Evolutionary conservation across 2,113 vertebrate species (phyloP).

Genomic region (Xenopus borealis): DNA sequence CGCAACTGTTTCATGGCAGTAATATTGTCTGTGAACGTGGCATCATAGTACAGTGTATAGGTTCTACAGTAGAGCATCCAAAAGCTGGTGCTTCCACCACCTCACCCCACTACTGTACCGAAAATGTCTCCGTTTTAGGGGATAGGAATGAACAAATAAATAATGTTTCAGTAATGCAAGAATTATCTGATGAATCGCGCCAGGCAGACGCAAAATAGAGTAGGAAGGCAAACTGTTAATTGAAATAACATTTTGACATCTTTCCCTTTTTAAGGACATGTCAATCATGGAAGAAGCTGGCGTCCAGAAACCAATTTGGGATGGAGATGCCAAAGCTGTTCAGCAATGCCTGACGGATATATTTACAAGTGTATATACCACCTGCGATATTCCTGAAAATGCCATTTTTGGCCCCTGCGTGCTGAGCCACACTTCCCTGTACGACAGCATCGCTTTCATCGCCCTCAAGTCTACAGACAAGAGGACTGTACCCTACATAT

Average conservation of each 20-base stretch:
- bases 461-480: conserved; percentile 95
- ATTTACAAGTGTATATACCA: conserved; percentile 96
- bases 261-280: conserved; percentile 27
- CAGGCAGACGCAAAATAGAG: not conserved
- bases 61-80: too few relatives aligned
- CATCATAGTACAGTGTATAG: too few relatives aligned
- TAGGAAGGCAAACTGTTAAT: not conserved
- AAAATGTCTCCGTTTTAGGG: too few relatives aligned
- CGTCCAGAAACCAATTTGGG: conserved; percentile 83
- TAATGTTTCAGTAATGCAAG: too few relatives aligned
- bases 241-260: not conserved
- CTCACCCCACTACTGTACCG: too few relatives aligned
- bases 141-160: too few relatives aligned
- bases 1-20: too few relatives aligned
- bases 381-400: conserved; percentile 93
- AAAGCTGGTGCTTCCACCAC: too few relatives aligned
- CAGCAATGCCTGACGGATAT: conserved; percentile 97
- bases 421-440: conserved; percentile 92
- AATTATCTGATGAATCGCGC: too few relatives aligned
- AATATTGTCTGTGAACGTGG: too few relatives aligned
- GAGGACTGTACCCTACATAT: conserved; percentile 92
- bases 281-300: conserved; percentile 86
- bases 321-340: conserved; percentile 89
- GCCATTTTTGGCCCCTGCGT: conserved; percentile 95
- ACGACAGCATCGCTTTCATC: conserved; percentile 97